Base-by-base conservation (phyloP, 1,140 invertebrate species). In the Apis laboriosa region DNA sequence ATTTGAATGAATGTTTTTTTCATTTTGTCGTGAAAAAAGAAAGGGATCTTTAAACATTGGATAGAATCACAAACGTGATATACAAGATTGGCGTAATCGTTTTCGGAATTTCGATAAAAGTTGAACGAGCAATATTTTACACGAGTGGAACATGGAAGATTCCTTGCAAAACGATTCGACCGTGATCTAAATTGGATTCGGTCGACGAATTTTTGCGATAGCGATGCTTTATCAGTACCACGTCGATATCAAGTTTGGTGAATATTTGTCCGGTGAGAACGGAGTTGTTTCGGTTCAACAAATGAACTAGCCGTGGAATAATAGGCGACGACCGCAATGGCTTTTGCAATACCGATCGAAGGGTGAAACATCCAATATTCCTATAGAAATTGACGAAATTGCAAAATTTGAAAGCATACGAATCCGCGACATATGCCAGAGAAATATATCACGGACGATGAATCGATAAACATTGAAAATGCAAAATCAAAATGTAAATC, bases 251-350 rank as follows among this genome's bases (percentile, higher is more conserved):
- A 83, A 83, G 58, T 72, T 72, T 70, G 63, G 17, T 43, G 80
- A 78, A 83, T 77, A 83, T 83, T 71, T 64, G 75, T 58, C 63
- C 64, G 55, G 15, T 58, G 80, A 75, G 73, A 19, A 24, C 64
- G 64, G 68, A 77, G 63, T 77, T 77, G 73, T 77, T 81, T 68
- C 73, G 43, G 34, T 53, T 24, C 73, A 60, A 60, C 73, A 76
- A 81, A 76, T 81, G 79, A 76, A 76, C 73, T 77, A 28, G 64
- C 19, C 53, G 28, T n/a, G 28, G 60, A 63, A 68, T 78, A 82
- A 83, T 83, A 83, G 74, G 24, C 17, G 19, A 58, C 75, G 75
- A 83, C 80, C 80, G 80, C 67, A 83, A 71, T 56, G 67, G 74
- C 53, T 71, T 78, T 78, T 49, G 51, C 67, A 58, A 71, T 66